These are phyloP conservation scores for Cladorhizidae sp. DNA, from an alignment of 37 sponge, comb jelly and placozoan genomes.

Conservation along the genomic window DNA sequence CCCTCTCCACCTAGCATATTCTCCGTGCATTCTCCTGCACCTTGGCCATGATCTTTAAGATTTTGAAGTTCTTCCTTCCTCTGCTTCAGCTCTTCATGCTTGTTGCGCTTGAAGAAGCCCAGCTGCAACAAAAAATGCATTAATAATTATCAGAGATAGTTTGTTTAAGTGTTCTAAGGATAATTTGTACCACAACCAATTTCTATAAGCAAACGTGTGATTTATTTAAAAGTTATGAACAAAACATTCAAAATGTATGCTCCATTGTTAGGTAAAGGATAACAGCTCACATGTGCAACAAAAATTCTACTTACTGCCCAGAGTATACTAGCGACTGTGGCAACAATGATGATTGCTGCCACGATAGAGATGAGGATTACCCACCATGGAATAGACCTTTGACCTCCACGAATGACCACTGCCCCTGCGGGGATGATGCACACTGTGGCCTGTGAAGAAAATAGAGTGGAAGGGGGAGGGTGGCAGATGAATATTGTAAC, in stretches of 20 bases:
- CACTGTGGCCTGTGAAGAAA: conserved; percentile 12
- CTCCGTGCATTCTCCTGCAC: too few relatives aligned
- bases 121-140: conserved; percentile 2
- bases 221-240: too few relatives aligned
- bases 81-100: conserved; percentile 48
- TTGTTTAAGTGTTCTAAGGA: too few relatives aligned
- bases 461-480: conserved; percentile 9
- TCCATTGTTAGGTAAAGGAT: too few relatives aligned
- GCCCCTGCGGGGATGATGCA: conserved; percentile 15
- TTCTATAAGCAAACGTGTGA: too few relatives aligned
- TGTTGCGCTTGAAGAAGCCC: conserved; percentile 39
- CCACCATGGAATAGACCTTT: conserved; percentile 29
- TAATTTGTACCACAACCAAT: too few relatives aligned
- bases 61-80: conserved; percentile 29
- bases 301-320: conserved; percentile 56
- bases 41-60: not conserved
- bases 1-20: too few relatives aligned
- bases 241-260: too few relatives aligned
- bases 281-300: too few relatives aligned
- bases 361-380: conserved; percentile 23
- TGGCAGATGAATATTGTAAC: too few relatives aligned
- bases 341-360: conserved; percentile 29
- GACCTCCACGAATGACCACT: not conserved
- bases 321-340: conserved; percentile 6
- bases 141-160: not conserved